Evolutionary conservation across 2,888 invertebrate genomes (phyloP).

Genomic region (Pantelozetes paolii): DNA sequence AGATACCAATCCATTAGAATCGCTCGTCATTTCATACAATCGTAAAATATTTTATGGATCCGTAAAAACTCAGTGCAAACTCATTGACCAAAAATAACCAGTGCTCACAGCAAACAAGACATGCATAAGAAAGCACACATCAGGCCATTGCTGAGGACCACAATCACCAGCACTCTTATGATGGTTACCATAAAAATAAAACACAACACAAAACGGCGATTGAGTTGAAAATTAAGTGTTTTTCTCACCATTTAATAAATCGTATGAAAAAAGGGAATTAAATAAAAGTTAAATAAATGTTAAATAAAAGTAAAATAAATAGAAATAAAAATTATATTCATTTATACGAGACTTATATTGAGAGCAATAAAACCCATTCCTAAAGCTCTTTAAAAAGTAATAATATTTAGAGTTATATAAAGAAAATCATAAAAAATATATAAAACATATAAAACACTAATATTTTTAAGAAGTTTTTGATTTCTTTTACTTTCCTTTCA

Average conservation of each 20-base stretch:
- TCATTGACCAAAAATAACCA: constrained; percentile 20
- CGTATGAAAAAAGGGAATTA: neutral
- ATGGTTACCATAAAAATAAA: neutral
- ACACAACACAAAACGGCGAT: neutral
- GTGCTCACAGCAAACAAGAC: neutral
- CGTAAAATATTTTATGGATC: constrained; percentile 32
- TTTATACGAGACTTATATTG: constrained; percentile 17
- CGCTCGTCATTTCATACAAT: constrained; percentile 9
- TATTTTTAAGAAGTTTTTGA: neutral
- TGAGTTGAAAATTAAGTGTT: constrained; percentile 13
- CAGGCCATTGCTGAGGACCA: neutral
- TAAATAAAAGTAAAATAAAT: neutral
- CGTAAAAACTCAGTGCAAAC: no score
- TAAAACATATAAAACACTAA: neutral
- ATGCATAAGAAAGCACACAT: no score
- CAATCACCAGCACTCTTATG: neutral
- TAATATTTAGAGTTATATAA: constrained; percentile 27
- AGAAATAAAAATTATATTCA: constrained; percentile 13
- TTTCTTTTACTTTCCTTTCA: neutral
- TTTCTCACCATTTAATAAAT: constrained; percentile 23
- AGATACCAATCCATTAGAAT: neutral
- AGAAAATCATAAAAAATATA: neutral
- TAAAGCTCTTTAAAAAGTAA: constrained; percentile 33
- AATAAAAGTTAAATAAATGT: neutral
- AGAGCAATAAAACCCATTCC: constrained; percentile 11